Base-by-base conservation (phyloP, 2,113 vertebrate species). In the Osmerus mordax region DNA sequence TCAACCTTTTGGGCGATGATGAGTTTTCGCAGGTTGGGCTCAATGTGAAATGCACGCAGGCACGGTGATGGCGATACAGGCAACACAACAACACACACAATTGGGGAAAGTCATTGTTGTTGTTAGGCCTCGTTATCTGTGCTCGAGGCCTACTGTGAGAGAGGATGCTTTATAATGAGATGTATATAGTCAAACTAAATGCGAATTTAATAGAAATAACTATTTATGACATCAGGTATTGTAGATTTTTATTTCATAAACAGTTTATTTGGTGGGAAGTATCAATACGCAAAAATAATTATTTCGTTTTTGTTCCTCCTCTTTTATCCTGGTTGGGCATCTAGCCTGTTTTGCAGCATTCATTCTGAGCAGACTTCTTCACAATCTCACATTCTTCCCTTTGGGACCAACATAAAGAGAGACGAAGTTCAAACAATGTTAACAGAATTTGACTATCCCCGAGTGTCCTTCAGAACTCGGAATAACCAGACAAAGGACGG, bases 1-100 rank as follows among this genome's bases (percentile, higher is more conserved):
- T 87, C 90, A 28, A 92, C 89, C 91, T 90, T 92, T 93, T 91
- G 87, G 81, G 87, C 85, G 88, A 91, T 86, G 88, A 91, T 87
- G 84, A 85, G 87, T 83, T 81, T 91, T 88, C 88, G 67, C 85
- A 86, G 86, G 84, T 88, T 78, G 73, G 67, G 55, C 36, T 67
- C 67, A 79, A 87, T 78, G 81, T 77, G 76, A 80, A 89, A 86
- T 82, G 84, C 84, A 83, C 79, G 32, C 75, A 29, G 56, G 36
- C 15, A 21, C 69, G 76, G 78, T 75, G 79, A 85, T 81, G 85
- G 78, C 74, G 15, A 41, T 3, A 2, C 8, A 47, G 41, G 8
- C 41, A 11, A 47, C 41, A 47, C 8, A 47, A 47, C 41, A 47
- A 47, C 41, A 47, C 41, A 47, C 8, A 11, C 2, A 7, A 47